Base-by-base conservation (phyloP, 2,113 vertebrate species). In the Pardalotus punctatus region DNA sequence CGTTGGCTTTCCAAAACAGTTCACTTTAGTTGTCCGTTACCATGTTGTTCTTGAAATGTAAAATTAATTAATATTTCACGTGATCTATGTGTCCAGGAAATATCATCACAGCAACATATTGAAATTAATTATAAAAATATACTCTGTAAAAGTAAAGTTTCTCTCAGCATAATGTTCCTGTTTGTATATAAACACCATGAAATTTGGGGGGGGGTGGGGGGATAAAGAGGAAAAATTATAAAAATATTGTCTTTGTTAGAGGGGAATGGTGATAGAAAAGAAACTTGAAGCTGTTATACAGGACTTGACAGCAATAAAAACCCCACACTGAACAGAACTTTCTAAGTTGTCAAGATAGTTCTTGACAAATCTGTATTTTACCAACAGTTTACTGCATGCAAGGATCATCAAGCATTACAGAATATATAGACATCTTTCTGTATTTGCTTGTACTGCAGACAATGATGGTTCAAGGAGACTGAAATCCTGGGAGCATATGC, bases 401-500 rank as follows among this genome's bases (percentile, higher is more conserved):
- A 48, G 2, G 27, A 48, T 48, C 50, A 93, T 70, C 17, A 66
- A 51, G 16, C 40, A 77, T 93, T 87, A 61, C 36, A 78, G 29
- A 54, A 36, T 16, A 82, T 40, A 45, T 4, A 71, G 58, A 23
- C 69, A 61, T 28, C 18, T 74, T 77, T 67, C 43, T 66, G 13
- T 36, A 48, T 76, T 70, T 56, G 43, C 29, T 92, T 31, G 54
- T 58, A 65, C 36, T 82, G n/a, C 62, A 93, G 47, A 86, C n/a
- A 93, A 51, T 57, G 53, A 60, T 67, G 33, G 64, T 86, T 61
- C 48, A 94, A 87, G 86, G 91, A 74, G n/a, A 66, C 74, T 58
- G 60, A 96, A 95, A 91, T 73, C 45, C 21, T 76, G 35, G 45
- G 24, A 94, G 19, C 60, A 86, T 84, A 90, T 93, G 81, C 25